Evolutionary conservation across 2,797 vertebrate species (phyloP).

Genomic region (Parotocinclus haroldoi): DNA sequence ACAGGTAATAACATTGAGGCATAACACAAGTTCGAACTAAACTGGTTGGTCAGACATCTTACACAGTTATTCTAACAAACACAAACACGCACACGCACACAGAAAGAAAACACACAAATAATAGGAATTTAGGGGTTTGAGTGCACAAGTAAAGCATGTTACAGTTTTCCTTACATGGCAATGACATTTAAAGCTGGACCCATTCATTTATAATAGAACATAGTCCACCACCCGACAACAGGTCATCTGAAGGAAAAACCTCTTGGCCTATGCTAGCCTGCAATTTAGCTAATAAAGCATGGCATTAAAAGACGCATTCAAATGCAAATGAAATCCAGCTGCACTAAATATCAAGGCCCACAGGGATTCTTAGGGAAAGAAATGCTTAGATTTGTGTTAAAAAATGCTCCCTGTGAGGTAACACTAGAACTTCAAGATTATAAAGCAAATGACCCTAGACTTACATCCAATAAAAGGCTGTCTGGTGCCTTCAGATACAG

Average conservation of each 20-base stretch:
- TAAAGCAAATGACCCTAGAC: slow-evolving; percentile 46
- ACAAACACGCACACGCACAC: slow-evolving; percentile 22
- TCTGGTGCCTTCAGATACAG: slow-evolving; percentile 47
- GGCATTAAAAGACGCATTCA: slow-evolving; percentile 2
- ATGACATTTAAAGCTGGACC: slow-evolving; percentile 21
- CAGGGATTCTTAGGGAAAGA: slow-evolving; percentile 22
- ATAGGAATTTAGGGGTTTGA: slow-evolving; percentile 15
- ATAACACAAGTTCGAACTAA: slow-evolving; percentile 3
- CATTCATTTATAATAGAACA: slow-evolving; percentile 24
- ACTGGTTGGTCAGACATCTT: slow-evolving; percentile 20
- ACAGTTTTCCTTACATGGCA: neutral
- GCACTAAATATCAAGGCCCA: slow-evolving; percentile 16
- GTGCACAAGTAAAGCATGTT: slow-evolving; percentile 7
- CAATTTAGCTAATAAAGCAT: slow-evolving; percentile 18
- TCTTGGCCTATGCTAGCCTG: neutral
- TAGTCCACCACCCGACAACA: slow-evolving; percentile 8
- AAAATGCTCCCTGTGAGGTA: slow-evolving; percentile 33
- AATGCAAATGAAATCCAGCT: neutral
- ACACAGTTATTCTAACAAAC: slow-evolving; percentile 30
- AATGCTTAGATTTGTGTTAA: neutral
- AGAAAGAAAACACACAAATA: too few species aligned
- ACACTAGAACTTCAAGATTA: slow-evolving; percentile 42
- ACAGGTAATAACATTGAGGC: slow-evolving; percentile 5
- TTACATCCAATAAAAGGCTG: slow-evolving; percentile 30
- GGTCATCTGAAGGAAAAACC: slow-evolving; percentile 2